These are phyloP conservation scores for Mythimna ferrago DNA, from an alignment of 2,888 invertebrate genomes.

Conservation along the genomic window DNA sequence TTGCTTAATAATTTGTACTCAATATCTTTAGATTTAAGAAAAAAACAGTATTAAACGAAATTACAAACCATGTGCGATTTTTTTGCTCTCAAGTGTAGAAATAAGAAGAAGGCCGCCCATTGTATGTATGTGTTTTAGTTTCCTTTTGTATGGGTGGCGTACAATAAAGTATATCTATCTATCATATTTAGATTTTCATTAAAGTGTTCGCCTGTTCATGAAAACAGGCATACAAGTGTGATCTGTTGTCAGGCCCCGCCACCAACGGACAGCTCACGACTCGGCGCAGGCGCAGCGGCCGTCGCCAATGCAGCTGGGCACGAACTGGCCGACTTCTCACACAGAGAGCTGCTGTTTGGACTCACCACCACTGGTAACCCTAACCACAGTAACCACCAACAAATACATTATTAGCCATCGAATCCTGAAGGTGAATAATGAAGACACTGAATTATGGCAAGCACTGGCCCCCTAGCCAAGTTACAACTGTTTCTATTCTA, in stretches of 20 bases:
- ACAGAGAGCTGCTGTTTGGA: conserved; percentile 95
- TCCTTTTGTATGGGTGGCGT: too few relatives aligned
- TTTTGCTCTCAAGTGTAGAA: too few relatives aligned
- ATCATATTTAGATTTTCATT: background rate
- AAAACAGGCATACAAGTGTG: background rate
- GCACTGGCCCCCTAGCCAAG: background rate
- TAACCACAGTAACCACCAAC: background rate
- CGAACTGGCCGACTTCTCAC: conserved; percentile 95
- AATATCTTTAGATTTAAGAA: too few relatives aligned
- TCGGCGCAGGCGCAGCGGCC: conserved; percentile 90
- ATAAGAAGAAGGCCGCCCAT: too few relatives aligned
- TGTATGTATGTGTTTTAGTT: too few relatives aligned
- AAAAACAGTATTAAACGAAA: too few relatives aligned
- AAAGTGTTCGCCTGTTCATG: background rate
- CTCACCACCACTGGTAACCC: conserved; percentile 93
- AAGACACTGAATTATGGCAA: background rate
- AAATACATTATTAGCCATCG: background rate
- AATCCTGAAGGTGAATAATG: background rate
- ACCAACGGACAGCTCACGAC: conserved; percentile 89
- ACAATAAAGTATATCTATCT: too few relatives aligned
- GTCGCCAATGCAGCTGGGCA: conserved; percentile 94
- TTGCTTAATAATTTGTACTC: too few relatives aligned
- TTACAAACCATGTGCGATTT: too few relatives aligned
- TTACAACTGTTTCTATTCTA: too few relatives aligned
- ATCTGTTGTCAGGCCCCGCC: conserved; percentile 85